Conservation (phyloP, 2,113 vertebrate species). For the Entomyzon cyanotis region DNA sequence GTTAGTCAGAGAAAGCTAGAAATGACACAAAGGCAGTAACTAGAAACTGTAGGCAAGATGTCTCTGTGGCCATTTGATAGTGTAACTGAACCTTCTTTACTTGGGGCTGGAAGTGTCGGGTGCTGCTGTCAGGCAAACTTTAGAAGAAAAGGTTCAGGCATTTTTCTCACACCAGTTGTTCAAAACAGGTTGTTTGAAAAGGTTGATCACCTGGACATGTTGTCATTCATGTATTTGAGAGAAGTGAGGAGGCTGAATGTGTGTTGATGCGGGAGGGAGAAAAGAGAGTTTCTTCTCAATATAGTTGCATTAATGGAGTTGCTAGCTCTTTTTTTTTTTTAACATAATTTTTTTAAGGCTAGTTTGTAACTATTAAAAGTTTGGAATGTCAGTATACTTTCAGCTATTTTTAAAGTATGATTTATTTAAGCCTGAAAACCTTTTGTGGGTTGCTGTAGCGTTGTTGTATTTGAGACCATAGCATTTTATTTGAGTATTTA, state of each 20-base stretch:
- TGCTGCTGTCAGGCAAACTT: not conserved
- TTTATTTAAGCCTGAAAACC: not conserved
- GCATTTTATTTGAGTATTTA: not conserved
- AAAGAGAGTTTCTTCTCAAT: not conserved
- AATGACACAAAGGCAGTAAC: not conserved
- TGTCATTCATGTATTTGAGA: not conserved
- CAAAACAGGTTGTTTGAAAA: not conserved
- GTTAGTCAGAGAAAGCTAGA: not conserved
- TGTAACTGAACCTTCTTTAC: not conserved
- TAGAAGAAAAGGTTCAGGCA: not conserved
- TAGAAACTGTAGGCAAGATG: not conserved
- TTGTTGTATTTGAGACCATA: not conserved
- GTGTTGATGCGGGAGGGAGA: not conserved
- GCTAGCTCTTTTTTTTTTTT: not conserved
- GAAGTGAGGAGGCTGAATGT: not conserved
- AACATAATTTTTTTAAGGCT: not conserved
- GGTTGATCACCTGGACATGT: not conserved
- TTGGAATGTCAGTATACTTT: not conserved
- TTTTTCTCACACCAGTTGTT: not conserved
- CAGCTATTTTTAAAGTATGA: not conserved
- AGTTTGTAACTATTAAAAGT: not conserved
- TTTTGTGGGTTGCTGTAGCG: not conserved
- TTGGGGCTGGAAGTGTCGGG: not conserved
- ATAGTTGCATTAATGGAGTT: not conserved
- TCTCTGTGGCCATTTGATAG: not conserved